Conservation (phyloP, 2,888 invertebrate genomes). For the Euplagia quadripunctaria region DNA sequence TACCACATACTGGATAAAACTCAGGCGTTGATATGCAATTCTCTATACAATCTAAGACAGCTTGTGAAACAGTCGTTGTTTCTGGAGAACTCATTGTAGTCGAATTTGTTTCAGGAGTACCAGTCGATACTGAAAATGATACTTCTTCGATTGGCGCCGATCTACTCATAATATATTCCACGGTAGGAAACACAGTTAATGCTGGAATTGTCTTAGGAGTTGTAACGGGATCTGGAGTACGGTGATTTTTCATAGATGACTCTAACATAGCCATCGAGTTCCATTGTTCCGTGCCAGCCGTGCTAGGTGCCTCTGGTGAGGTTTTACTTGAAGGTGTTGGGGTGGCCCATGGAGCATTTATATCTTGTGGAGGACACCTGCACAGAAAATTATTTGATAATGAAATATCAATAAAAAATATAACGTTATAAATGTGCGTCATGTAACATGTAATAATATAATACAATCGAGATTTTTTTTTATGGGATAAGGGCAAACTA, state of each 20-base stretch:
- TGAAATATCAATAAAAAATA: not conserved
- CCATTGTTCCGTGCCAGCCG: not conserved
- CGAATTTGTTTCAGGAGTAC: not conserved
- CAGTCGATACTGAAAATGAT: not conserved
- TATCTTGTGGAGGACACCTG: not conserved
- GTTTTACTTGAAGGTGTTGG: not conserved
- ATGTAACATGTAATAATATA: not conserved
- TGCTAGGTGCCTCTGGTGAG: not conserved
- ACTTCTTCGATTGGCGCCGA: not conserved
- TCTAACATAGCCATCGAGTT: not conserved
- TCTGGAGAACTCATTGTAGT: slow-evolving; percentile 1
- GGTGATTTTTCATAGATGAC: not conserved
- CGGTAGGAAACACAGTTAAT: not conserved
- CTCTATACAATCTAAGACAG: slow-evolving; percentile 38
- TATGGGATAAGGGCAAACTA: too few relatives aligned
- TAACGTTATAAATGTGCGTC: not conserved
- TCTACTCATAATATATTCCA: not conserved
- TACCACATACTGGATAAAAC: slow-evolving; percentile 82
- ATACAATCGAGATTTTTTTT: too few relatives aligned
- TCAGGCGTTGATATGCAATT: slow-evolving; percentile 61
- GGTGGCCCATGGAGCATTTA: not conserved
- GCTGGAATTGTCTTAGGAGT: not conserved
- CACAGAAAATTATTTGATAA: not conserved
- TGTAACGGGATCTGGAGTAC: not conserved
- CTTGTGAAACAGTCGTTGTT: slow-evolving; percentile 27